A percentile compares a stretch with the other conserved stretches of the same genome.
Conservation (phyloP, 1,140 invertebrate species). For the Ceratitis capitata region DNA sequence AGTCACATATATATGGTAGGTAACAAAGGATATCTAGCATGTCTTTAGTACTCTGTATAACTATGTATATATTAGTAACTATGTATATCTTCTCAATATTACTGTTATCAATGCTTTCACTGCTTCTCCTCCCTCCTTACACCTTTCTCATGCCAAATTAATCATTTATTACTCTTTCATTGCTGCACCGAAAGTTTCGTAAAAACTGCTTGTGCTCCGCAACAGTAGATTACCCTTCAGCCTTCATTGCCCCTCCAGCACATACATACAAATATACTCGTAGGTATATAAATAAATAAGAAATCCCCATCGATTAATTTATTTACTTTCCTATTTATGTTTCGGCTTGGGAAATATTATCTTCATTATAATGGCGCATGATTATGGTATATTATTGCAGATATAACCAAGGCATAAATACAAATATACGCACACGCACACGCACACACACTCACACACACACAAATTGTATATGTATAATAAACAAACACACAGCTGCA, state of each 20-base stretch:
- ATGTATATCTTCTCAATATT: background rate
- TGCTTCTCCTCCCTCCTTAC: background rate
- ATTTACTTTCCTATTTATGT: constrained; percentile 38
- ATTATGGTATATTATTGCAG: constrained; percentile 24
- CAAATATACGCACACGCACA: background rate
- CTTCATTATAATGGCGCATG: background rate
- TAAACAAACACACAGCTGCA: too few relatives aligned
- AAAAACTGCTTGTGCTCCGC: too few relatives aligned
- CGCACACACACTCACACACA: background rate
- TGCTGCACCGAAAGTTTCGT: background rate
- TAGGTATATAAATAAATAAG: too few relatives aligned
- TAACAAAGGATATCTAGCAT: background rate
- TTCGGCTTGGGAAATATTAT: constrained; percentile 24
- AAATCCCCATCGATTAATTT: constrained; percentile 43
- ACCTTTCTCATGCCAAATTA: background rate
- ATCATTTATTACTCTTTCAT: background rate
- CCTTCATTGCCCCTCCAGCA: background rate
- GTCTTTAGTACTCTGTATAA: background rate
- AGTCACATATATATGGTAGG: background rate
- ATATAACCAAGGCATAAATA: background rate
- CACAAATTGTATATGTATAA: background rate
- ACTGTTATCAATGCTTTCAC: background rate
- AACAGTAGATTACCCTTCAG: too few relatives aligned
- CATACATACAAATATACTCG: too few relatives aligned
- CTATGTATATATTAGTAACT: background rate